Percentiles rank a stretch among this genome's conserved stretches.
These are phyloP conservation scores for Montipora foliosa DNA, from an alignment of 64 coral and sea anemone genomes.

Conservation along the genomic window DNA sequence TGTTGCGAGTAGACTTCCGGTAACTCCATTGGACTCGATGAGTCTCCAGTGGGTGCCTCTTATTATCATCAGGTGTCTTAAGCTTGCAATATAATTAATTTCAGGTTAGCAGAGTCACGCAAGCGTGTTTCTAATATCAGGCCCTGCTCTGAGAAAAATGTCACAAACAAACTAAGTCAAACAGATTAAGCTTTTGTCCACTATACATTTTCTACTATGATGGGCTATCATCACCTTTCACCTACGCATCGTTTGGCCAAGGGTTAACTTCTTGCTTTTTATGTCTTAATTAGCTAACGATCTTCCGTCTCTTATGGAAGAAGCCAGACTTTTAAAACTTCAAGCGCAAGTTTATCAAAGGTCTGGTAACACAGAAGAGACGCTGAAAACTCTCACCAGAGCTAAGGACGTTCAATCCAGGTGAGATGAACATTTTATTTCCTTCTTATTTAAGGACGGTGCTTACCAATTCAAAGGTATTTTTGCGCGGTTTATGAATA, in stretches of 20 bases:
- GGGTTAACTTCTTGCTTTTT: not conserved
- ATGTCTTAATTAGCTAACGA: conserved; percentile 69
- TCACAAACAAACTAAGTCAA: no score
- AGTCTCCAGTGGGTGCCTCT: no score
- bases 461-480: not conserved
- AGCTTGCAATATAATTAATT: no score
- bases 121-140: no score
- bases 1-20: no score
- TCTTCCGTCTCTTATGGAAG: conserved; percentile 93
- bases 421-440: conserved; percentile 1
- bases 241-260: not conserved
- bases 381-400: conserved; percentile 72
- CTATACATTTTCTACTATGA: no score
- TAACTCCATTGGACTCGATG: no score
- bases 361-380: conserved; percentile 86
- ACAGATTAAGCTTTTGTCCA: no score
- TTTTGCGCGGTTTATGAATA: not conserved
- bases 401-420: conserved; percentile 95
- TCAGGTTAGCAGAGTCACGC: no score
- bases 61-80: no score
- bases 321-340: conserved; percentile 78
- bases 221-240: no score
- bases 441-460: not conserved
- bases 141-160: no score
- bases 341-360: conserved; percentile 88